Evolutionary conservation across 2,797 vertebrate species (phyloP).

Genomic region (Cyclopterus lumpus): DNA sequence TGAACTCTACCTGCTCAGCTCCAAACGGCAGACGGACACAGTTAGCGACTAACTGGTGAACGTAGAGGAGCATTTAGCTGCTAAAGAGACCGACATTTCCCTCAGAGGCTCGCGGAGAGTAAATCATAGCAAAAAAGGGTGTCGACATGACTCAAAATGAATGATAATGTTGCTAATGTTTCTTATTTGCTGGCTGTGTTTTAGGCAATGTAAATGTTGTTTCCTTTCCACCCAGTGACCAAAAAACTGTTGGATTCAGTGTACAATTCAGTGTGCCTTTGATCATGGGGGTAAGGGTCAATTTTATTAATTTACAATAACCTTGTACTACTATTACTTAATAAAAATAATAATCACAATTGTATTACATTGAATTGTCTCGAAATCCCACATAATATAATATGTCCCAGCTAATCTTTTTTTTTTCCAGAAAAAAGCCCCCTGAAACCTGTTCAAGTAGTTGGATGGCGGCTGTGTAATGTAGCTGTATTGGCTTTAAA

Average conservation of each 20-base stretch:
- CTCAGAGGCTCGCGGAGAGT: background rate
- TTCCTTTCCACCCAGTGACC: background rate
- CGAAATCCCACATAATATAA: background rate
- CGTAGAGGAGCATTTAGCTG: background rate
- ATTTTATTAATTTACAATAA: background rate
- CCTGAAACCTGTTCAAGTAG: slow-evolving; percentile 47
- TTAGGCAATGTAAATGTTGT: background rate
- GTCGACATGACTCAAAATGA: background rate
- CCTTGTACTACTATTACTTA: background rate
- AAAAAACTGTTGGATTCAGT: background rate
- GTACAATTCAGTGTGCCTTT: background rate
- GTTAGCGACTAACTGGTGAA: too few relatives aligned
- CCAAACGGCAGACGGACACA: background rate
- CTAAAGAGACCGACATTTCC: background rate
- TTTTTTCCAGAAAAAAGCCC: slow-evolving; percentile 39
- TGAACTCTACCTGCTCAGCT: background rate
- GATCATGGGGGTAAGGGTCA: background rate
- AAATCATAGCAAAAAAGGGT: slow-evolving; percentile 1
- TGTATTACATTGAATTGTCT: slow-evolving; percentile 1
- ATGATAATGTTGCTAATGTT: background rate
- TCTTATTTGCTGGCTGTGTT: background rate
- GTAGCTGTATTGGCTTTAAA: slow-evolving; percentile 81
- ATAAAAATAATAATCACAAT: background rate
- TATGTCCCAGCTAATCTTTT: slow-evolving; percentile 36
- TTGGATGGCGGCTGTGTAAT: slow-evolving; percentile 68